Percentiles rank a stretch among this genome's conserved stretches.
phyloP scores from a whole-genome alignment of 1,140 invertebrate species.

The Linepithema humile region DNA sequence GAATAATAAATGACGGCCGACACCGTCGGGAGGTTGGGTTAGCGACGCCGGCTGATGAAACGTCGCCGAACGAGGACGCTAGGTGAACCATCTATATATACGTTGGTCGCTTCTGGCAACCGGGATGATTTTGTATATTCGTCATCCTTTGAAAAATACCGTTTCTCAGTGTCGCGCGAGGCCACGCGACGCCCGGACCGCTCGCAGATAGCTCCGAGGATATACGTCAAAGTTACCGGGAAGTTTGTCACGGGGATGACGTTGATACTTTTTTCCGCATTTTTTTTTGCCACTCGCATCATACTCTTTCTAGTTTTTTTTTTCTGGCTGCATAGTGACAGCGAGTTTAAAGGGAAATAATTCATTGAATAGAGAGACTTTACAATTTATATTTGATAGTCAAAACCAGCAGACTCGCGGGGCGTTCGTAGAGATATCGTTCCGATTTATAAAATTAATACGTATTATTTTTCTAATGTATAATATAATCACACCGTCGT shows the following conservation, averaged over 20 bases:
- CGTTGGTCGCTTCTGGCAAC: conserved; percentile 60
- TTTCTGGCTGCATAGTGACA: neutral
- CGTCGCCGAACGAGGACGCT: neutral
- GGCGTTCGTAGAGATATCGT: neutral
- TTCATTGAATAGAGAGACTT: neutral
- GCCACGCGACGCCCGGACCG: neutral
- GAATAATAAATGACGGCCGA: conserved; percentile 78
- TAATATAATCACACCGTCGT: neutral
- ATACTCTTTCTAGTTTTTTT: neutral
- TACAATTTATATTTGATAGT: neutral
- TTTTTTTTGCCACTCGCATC: neutral
- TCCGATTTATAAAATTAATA: conserved; percentile 2
- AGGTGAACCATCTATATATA: conserved; percentile 6
- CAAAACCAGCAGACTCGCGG: neutral
- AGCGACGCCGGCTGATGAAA: conserved; percentile 1
- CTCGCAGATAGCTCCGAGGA: conserved; percentile 65
- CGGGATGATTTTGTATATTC: conserved; percentile 67
- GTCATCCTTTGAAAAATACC: conserved; percentile 72
- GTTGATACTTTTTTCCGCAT: neutral
- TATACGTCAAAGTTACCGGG: conserved; percentile 75
- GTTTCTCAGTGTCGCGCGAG: conserved; percentile 59
- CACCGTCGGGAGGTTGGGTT: neutral
- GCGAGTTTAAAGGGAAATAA: neutral
- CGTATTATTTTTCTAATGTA: neutral
- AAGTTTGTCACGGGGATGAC: conserved; percentile 65